Conservation (phyloP, 2,888 invertebrate genomes). For the Troides aeacus region DNA sequence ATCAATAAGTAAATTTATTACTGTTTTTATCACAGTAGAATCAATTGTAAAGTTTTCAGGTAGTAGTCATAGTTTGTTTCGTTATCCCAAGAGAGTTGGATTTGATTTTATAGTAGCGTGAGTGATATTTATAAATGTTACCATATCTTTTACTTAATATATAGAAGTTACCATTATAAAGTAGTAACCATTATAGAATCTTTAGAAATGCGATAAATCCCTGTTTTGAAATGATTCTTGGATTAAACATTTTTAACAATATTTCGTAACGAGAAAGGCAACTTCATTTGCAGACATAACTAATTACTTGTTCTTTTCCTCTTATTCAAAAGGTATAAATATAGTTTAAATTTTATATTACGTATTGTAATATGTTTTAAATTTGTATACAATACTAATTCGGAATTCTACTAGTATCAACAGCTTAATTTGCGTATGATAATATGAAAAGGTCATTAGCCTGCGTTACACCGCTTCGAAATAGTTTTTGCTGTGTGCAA, state of each 20-base stretch:
- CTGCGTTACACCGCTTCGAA: conserved; percentile 11
- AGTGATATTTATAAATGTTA: too few relatives aligned
- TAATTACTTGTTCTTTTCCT: background rate
- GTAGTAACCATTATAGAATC: too few relatives aligned
- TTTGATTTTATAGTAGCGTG: too few relatives aligned
- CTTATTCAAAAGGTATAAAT: background rate
- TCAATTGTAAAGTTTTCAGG: too few relatives aligned
- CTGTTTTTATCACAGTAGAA: too few relatives aligned
- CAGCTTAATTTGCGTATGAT: background rate
- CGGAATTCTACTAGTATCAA: background rate
- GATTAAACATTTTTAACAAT: background rate
- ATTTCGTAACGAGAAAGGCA: background rate
- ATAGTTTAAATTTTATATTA: background rate
- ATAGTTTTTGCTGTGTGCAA: conserved; percentile 12
- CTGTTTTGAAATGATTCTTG: background rate
- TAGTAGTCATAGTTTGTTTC: too few relatives aligned
- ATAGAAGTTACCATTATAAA: too few relatives aligned
- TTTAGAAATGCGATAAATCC: background rate
- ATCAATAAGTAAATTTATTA: too few relatives aligned
- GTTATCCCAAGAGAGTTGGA: too few relatives aligned
- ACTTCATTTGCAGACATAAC: background rate
- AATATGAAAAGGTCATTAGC: conserved; percentile 18
- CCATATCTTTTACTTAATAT: too few relatives aligned
- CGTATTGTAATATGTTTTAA: background rate
- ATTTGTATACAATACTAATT: background rate